Conservation (phyloP, 2,113 vertebrate genomes). For the Rhineura floridana region DNA sequence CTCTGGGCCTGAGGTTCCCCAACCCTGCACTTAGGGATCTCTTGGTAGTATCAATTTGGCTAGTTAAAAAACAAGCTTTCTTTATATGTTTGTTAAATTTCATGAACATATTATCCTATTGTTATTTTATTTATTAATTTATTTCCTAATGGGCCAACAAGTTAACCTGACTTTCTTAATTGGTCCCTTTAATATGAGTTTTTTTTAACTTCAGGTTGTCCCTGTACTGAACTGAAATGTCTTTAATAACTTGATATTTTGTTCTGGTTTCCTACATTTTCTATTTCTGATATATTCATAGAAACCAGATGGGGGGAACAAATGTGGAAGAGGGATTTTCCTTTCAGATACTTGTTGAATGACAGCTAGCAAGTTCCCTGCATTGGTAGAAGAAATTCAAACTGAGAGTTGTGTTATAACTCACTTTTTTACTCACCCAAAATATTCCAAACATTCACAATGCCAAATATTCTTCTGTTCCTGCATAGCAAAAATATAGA, state of each 20-base stretch:
- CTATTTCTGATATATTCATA: constrained; percentile 20
- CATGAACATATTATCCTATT: not conserved
- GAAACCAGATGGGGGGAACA: not conserved
- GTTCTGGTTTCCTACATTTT: not conserved
- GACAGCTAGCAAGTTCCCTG: not conserved
- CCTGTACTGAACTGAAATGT: not conserved
- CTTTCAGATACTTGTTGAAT: not conserved
- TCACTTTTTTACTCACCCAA: not conserved
- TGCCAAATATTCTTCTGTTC: not conserved
- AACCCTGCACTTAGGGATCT: not conserved
- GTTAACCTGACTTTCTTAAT: not conserved
- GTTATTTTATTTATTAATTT: not conserved
- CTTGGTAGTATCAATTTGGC: not conserved
- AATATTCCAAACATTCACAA: not conserved
- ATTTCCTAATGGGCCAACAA: no score
- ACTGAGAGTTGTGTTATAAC: not conserved
- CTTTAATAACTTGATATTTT: not conserved
- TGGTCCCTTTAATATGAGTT: not conserved
- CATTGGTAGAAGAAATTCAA: not conserved
- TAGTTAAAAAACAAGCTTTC: not conserved
- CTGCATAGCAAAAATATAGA: not conserved
- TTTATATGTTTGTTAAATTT: not conserved
- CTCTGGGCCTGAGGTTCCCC: no score
- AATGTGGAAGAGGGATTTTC: not conserved
- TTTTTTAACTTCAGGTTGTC: not conserved